phyloP scores from a whole-genome alignment of 2,797 vertebrate genomes.

The Telmatherina bonti region DNA sequence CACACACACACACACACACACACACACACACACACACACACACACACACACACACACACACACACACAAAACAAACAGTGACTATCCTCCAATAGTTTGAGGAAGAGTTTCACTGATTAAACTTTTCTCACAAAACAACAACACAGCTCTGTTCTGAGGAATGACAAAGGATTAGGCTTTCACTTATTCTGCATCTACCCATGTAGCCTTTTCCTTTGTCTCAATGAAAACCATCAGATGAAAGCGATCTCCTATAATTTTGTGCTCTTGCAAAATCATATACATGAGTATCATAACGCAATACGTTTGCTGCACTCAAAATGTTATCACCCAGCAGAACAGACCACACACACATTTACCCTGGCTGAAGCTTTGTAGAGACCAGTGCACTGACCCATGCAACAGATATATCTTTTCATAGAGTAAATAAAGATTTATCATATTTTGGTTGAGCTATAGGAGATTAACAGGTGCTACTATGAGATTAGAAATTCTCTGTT shows the following conservation, averaged over 20 bases:
- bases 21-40: slow-evolving; percentile 17
- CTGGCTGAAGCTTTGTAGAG: slow-evolving; percentile 39
- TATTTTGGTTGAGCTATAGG: slow-evolving; percentile 2
- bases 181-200: slow-evolving; percentile 14
- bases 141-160: slow-evolving; percentile 10
- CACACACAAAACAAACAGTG: slow-evolving; percentile 61
- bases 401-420: slow-evolving; percentile 57
- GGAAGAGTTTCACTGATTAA: slow-evolving; percentile 47
- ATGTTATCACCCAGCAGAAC: slow-evolving; percentile 59
- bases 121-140: slow-evolving; percentile 54
- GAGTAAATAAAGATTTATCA: slow-evolving; percentile 51
- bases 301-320: slow-evolving; percentile 60
- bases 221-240: slow-evolving; percentile 15
- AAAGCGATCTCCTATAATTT: slow-evolving; percentile 24
- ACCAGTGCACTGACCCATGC: slow-evolving; percentile 61
- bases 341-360: slow-evolving; percentile 44
- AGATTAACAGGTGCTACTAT: slow-evolving; percentile 47
- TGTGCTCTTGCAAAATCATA: slow-evolving; percentile 10
- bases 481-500: not conserved
- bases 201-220: not conserved
- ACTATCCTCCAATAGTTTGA: slow-evolving; percentile 50
- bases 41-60: slow-evolving; percentile 22
- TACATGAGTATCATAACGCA: slow-evolving; percentile 39
- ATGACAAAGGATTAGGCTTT: slow-evolving; percentile 25
- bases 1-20: too few species aligned